Conservation (phyloP, 2,888 invertebrate species). For the Andricus quercusramuli region DNA sequence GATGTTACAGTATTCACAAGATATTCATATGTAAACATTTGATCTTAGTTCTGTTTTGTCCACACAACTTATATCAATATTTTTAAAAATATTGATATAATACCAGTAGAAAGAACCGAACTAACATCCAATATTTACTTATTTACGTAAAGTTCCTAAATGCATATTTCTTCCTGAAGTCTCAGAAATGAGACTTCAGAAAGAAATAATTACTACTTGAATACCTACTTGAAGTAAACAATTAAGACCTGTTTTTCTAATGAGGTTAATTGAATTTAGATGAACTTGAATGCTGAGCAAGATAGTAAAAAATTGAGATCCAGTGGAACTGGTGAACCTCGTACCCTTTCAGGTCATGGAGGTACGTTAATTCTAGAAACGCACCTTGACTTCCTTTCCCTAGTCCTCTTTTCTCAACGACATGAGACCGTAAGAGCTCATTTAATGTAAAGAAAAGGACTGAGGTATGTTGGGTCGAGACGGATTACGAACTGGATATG, state of each 20-base stretch:
- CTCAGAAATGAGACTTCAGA: too few relatives aligned
- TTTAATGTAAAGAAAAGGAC: constrained; percentile 22
- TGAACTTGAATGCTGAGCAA: constrained; percentile 22
- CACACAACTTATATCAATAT: too few relatives aligned
- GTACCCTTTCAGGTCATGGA: constrained; percentile 76
- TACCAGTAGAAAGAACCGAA: too few relatives aligned
- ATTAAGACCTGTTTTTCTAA: neutral
- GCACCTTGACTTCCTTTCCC: constrained; percentile 58
- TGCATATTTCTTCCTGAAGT: too few relatives aligned
- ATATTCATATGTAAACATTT: too few relatives aligned
- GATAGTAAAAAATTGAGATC: constrained; percentile 68
- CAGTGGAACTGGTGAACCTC: constrained; percentile 69
- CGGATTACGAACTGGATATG: constrained; percentile 54
- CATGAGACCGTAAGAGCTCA: constrained; percentile 41
- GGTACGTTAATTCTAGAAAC: constrained; percentile 67
- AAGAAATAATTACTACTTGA: too few relatives aligned
- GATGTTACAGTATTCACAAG: too few relatives aligned
- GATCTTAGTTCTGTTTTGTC: too few relatives aligned
- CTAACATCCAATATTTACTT: too few relatives aligned
- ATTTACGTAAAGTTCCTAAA: too few relatives aligned
- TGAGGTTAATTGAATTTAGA: neutral
- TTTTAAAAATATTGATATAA: too few relatives aligned
- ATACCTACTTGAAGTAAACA: neutral
- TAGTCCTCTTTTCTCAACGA: constrained; percentile 46
- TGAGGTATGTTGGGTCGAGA: neutral